Evolutionary conservation across 2,888 invertebrate genomes (phyloP).

Genomic region (Hyalella azteca): DNA sequence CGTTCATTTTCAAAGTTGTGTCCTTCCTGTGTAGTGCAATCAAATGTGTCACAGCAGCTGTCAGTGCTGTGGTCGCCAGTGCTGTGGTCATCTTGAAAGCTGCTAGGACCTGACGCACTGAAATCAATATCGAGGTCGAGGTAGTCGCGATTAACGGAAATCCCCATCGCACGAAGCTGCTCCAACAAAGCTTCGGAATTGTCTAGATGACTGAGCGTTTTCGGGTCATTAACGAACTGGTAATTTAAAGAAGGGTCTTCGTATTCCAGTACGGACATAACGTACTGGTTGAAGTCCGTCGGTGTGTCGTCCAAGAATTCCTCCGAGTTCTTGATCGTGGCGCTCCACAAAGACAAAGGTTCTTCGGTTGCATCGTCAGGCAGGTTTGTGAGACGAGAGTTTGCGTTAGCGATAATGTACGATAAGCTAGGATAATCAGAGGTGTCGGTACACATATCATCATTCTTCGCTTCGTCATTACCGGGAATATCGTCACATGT

Average conservation of each 20-base stretch:
- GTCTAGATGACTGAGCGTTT: slow-evolving; percentile 42
- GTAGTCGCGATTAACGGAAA: slow-evolving; percentile 49
- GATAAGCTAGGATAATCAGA: slow-evolving; percentile 13
- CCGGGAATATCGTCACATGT: not conserved
- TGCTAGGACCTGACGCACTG: slow-evolving; percentile 12
- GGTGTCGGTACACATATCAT: not conserved
- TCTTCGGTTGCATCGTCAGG: slow-evolving; percentile 19
- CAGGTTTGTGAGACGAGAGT: not conserved
- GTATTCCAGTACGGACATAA: slow-evolving; percentile 49
- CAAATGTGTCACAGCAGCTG: not conserved
- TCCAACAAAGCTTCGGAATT: slow-evolving; percentile 50
- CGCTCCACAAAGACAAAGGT: slow-evolving; percentile 20
- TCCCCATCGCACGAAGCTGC: slow-evolving; percentile 48
- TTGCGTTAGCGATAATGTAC: slow-evolving; percentile 2
- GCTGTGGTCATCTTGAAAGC: slow-evolving; percentile 38
- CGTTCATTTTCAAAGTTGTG: not conserved
- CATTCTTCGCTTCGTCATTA: not conserved
- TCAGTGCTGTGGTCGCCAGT: not conserved
- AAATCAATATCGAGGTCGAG: slow-evolving; percentile 50
- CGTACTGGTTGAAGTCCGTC: slow-evolving; percentile 52
- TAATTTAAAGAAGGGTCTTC: slow-evolving; percentile 53
- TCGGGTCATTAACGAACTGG: slow-evolving; percentile 48
- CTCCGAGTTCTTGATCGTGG: slow-evolving; percentile 37
- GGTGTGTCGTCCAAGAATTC: slow-evolving; percentile 56
- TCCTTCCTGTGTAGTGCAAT: not conserved